phyloP scores from a whole-genome alignment of 1,140 invertebrate species.

The Mylabris phalerata region DNA sequence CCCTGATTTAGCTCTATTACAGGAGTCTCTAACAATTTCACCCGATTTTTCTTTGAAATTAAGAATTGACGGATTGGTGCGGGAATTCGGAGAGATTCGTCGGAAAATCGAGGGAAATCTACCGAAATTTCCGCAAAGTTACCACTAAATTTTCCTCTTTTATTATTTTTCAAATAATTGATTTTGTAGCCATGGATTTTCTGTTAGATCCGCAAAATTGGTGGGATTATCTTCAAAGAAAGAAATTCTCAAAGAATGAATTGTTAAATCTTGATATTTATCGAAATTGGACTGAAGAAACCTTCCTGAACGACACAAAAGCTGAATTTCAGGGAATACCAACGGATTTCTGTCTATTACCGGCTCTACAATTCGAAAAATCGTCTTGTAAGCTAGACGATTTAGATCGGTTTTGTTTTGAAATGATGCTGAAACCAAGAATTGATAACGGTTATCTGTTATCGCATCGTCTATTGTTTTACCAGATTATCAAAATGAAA shows the following conservation, averaged over 20 bases:
- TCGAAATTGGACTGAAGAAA: slow-evolving; percentile 1
- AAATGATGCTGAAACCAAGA: slow-evolving; percentile 7
- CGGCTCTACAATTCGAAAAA: background rate
- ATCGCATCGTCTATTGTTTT: background rate
- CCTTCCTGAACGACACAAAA: background rate
- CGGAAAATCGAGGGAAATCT: background rate
- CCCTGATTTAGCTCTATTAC: too few species aligned
- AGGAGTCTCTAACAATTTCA: too few species aligned
- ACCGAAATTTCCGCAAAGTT: background rate
- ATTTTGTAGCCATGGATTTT: background rate
- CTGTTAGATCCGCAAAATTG: background rate
- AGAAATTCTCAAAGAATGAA: background rate
- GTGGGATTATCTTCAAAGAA: background rate
- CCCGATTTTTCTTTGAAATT: too few species aligned
- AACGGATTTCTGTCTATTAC: slow-evolving; percentile 1
- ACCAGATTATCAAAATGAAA: too few species aligned
- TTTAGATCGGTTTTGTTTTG: background rate
- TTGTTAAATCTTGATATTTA: slow-evolving; percentile 3
- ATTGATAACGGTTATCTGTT: slow-evolving; percentile 2
- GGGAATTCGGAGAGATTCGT: background rate
- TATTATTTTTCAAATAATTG: background rate
- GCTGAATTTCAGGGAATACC: background rate
- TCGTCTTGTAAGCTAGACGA: background rate
- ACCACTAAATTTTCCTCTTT: background rate
- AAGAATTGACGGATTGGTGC: too few species aligned